These are phyloP conservation scores for Sitta carolinensis DNA, from an alignment of 2,797 vertebrate genomes.

Conservation along the genomic window DNA sequence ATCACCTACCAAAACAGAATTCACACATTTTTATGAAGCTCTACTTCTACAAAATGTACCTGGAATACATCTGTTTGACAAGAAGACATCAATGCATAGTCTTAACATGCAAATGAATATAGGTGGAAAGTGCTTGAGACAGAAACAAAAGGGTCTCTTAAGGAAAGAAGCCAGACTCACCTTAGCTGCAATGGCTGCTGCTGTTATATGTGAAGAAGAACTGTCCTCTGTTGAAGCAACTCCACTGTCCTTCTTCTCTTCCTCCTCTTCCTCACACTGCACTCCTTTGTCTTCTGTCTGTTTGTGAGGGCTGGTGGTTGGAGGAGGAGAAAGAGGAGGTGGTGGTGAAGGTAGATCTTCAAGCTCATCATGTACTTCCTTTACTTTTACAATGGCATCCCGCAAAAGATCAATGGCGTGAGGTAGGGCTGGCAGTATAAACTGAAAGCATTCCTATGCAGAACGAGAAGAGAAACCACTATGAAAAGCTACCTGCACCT, in stretches of 20 bases:
- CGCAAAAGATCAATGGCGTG: slow-evolving; percentile 98
- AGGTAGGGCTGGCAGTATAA: slow-evolving; percentile 98
- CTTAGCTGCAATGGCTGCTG: slow-evolving; percentile 97
- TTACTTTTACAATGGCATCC: slow-evolving; percentile 98
- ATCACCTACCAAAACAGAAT: background rate
- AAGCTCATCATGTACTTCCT: slow-evolving; percentile 95
- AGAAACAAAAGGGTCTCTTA: background rate
- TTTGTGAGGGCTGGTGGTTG: slow-evolving; percentile 90
- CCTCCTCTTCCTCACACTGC: slow-evolving; percentile 97
- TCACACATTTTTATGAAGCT: background rate
- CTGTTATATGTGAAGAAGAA: slow-evolving; percentile 97
- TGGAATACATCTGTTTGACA: background rate
- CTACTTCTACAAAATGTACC: background rate
- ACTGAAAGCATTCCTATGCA: slow-evolving; percentile 97
- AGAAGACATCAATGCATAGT: background rate
- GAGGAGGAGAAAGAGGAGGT: slow-evolving; percentile 94
- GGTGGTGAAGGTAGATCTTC: slow-evolving; percentile 98
- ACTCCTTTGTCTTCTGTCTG: slow-evolving; percentile 98
- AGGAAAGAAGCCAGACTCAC: slow-evolving; percentile 71
- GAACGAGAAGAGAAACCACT: slow-evolving; percentile 55
- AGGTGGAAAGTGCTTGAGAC: slow-evolving; percentile 31
- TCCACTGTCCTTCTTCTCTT: slow-evolving; percentile 98
- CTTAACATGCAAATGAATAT: background rate
- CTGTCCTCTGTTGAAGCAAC: slow-evolving; percentile 98
- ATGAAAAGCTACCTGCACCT: slow-evolving; percentile 29